Conservation (phyloP, 2,888 invertebrate genomes). For the Drosophila cracens region DNA sequence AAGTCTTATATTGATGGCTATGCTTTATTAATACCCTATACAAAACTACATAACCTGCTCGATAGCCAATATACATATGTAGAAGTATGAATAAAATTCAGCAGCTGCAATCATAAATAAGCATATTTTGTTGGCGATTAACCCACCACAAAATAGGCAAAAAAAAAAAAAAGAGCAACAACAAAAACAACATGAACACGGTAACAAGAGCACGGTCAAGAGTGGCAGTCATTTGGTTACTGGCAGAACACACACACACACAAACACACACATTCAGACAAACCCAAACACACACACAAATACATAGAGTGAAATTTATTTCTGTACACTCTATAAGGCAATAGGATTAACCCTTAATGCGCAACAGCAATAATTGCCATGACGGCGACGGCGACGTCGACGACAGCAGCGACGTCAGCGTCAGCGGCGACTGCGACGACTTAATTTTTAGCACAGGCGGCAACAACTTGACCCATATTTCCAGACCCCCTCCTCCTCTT, state of each 20-base stretch:
- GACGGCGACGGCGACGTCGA: slow-evolving; percentile 44
- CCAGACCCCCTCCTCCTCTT: slow-evolving; percentile 34
- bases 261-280: slow-evolving; percentile 16
- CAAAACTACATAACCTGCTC: not conserved
- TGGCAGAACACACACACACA: slow-evolving; percentile 21
- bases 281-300: slow-evolving; percentile 2
- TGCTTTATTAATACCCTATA: not conserved
- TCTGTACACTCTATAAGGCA: slow-evolving; percentile 54
- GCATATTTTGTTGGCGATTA: slow-evolving; percentile 54
- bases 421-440: slow-evolving; percentile 46
- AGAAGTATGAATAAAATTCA: slow-evolving; percentile 33
- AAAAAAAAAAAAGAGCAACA: slow-evolving; percentile 6
- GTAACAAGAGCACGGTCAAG: slow-evolving; percentile 37
- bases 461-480: slow-evolving; percentile 81
- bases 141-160: slow-evolving; percentile 50
- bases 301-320: slow-evolving; percentile 39
- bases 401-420: slow-evolving; percentile 22
- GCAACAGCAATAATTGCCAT: slow-evolving; percentile 77
- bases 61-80: slow-evolving; percentile 11
- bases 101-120: slow-evolving; percentile 52
- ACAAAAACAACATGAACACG: slow-evolving; percentile 18
- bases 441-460: slow-evolving; percentile 78
- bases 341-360: slow-evolving; percentile 79
- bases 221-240: slow-evolving; percentile 41
- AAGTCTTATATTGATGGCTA: not conserved